phyloP scores from a whole-genome alignment of 1,140 invertebrate genomes.

The Drosophila arizonae region DNA sequence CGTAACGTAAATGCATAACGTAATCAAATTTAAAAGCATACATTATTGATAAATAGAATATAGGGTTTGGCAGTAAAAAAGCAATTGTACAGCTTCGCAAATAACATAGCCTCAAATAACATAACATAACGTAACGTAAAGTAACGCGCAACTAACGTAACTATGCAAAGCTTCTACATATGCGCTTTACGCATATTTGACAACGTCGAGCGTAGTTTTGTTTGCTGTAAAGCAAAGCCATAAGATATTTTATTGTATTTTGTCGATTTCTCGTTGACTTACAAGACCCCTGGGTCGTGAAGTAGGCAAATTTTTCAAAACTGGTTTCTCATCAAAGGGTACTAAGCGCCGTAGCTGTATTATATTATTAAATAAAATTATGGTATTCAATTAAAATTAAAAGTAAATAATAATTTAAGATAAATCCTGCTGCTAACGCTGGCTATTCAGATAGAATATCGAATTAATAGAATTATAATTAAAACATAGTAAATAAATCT shows the following conservation, averaged over 20 bases:
- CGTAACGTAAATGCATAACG: constrained; percentile 24
- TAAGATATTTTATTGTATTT: constrained; percentile 11
- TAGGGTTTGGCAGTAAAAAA: not conserved
- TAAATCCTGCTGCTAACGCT: constrained; percentile 84
- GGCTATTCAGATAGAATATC: constrained; percentile 58
- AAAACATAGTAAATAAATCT: constrained; percentile 77
- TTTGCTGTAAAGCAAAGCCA: constrained; percentile 53
- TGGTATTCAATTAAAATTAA: constrained; percentile 19
- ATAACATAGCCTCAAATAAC: constrained; percentile 22
- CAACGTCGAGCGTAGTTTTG: constrained; percentile 45
- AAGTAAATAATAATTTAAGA: constrained; percentile 19
- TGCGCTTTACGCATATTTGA: constrained; percentile 51
- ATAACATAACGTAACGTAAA: constrained; percentile 34
- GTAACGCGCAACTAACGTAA: constrained; percentile 37
- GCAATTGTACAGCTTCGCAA: constrained; percentile 17
- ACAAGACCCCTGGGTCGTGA: constrained; percentile 51
- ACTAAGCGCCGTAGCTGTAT: constrained; percentile 71
- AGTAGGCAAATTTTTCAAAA: constrained; percentile 21
- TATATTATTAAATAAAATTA: constrained; percentile 39
- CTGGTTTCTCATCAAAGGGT: constrained; percentile 61
- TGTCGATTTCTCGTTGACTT: constrained; percentile 48
- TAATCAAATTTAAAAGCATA: constrained; percentile 11
- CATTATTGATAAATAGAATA: constrained; percentile 2
- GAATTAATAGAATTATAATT: constrained; percentile 45
- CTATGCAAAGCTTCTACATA: constrained; percentile 55